These are phyloP conservation scores for Leptopterna dolabrata DNA, from an alignment of 2,888 invertebrate species.

Conservation along the genomic window DNA sequence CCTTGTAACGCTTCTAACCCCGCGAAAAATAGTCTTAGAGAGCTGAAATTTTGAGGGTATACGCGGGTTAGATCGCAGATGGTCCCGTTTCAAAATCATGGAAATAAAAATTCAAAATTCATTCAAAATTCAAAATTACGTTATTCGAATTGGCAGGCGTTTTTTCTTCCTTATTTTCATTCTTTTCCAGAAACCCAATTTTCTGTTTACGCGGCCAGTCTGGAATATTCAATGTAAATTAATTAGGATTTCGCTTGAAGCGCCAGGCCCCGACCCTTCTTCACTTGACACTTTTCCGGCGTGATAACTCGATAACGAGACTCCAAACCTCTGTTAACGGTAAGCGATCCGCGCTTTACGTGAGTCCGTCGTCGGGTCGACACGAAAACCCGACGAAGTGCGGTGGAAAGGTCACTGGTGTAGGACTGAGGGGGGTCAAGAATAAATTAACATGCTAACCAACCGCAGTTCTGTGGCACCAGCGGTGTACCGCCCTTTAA, in stretches of 20 bases:
- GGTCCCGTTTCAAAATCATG: too few relatives aligned
- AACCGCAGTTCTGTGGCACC: background rate
- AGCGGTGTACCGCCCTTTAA: conserved; percentile 10
- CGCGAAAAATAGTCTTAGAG: too few relatives aligned
- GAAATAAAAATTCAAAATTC: too few relatives aligned
- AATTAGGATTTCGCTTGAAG: background rate
- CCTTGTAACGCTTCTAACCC: too few relatives aligned
- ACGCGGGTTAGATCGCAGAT: too few relatives aligned
- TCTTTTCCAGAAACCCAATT: too few relatives aligned
- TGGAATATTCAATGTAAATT: background rate
- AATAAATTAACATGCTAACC: conserved; percentile 42
- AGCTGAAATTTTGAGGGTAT: too few relatives aligned
- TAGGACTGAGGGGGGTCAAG: background rate
- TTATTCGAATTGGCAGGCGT: too few relatives aligned
- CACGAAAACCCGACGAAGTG: background rate
- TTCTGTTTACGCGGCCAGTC: background rate
- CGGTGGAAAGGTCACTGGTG: background rate
- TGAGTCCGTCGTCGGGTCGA: background rate
- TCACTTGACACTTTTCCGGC: background rate
- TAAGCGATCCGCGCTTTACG: conserved; percentile 37
- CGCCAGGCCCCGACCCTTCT: background rate
- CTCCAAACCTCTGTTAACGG: conserved; percentile 27
- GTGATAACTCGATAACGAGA: background rate
- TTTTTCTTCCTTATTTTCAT: too few relatives aligned
- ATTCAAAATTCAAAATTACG: too few relatives aligned